Conservation (phyloP, 2,797 vertebrate genomes). For the Tapirus indicus region DNA sequence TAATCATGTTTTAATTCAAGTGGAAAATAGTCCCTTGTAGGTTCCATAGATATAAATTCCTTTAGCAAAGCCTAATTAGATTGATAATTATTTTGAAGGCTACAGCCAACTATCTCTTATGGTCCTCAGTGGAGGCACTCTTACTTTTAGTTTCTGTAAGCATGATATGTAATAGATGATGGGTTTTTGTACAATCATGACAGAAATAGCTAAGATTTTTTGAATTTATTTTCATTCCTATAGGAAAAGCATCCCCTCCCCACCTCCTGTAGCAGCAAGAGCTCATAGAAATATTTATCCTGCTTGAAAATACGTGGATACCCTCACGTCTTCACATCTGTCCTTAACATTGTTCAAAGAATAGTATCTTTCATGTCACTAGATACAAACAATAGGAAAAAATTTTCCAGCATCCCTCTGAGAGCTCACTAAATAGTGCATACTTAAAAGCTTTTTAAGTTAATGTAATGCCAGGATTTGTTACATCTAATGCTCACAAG, state of each 20-base stretch:
- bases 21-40: not conserved
- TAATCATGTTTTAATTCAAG: not conserved
- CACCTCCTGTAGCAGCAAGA: not conserved
- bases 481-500: not conserved
- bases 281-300: not conserved
- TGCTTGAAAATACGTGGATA: constrained; percentile 9
- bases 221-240: not conserved
- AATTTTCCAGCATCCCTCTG: not conserved
- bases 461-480: not conserved
- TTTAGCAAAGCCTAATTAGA: constrained; percentile 40
- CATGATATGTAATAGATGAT: not conserved
- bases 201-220: not conserved
- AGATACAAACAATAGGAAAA: not conserved
- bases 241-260: not conserved
- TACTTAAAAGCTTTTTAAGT: not conserved
- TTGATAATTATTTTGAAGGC: constrained; percentile 18
- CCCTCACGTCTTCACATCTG: not conserved
- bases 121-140: not conserved
- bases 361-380: not conserved
- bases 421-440: not conserved
- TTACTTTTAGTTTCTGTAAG: not conserved
- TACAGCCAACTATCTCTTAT: not conserved
- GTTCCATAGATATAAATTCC: not conserved
- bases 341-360: not conserved
- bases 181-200: not conserved